Evolutionary conservation across 2,113 vertebrate species (phyloP).

Genomic region (Nothocercus nigrocapillus): DNA sequence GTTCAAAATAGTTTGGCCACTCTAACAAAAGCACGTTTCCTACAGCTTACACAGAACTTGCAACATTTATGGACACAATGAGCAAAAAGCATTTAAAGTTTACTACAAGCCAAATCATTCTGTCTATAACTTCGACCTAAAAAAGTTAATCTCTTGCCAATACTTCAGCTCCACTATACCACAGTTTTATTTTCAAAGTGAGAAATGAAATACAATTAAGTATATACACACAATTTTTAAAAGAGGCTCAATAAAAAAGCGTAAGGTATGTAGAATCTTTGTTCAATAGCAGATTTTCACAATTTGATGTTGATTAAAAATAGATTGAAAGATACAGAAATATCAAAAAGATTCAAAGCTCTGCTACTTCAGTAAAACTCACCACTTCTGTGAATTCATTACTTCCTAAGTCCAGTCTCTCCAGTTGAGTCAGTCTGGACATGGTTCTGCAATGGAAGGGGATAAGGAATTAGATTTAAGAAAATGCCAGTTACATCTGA

Average conservation of each 20-base stretch:
- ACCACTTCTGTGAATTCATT: constrained; percentile 98
- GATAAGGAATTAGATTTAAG: constrained; percentile 43
- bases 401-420: constrained; percentile 97
- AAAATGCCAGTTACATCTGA: background rate
- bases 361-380: constrained; percentile 55
- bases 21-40: background rate
- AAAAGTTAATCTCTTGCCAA: background rate
- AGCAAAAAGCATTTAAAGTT: background rate
- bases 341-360: background rate
- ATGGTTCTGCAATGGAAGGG: constrained; percentile 86
- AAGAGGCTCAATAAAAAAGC: background rate
- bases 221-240: background rate
- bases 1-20: background rate
- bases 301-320: constrained; percentile 38
- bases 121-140: background rate
- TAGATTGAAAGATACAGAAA: background rate
- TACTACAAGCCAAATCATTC: background rate
- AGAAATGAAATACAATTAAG: background rate
- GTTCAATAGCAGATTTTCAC: background rate
- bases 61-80: background rate
- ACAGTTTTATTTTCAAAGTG: background rate
- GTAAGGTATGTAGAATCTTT: background rate
- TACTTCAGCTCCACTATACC: background rate
- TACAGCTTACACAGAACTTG: background rate
- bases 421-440: constrained; percentile 96